Percentiles rank a stretch among this genome's conserved stretches.
phyloP scores from a whole-genome alignment of 1,140 invertebrate genomes.

The Pogonomyrmex californicus region DNA sequence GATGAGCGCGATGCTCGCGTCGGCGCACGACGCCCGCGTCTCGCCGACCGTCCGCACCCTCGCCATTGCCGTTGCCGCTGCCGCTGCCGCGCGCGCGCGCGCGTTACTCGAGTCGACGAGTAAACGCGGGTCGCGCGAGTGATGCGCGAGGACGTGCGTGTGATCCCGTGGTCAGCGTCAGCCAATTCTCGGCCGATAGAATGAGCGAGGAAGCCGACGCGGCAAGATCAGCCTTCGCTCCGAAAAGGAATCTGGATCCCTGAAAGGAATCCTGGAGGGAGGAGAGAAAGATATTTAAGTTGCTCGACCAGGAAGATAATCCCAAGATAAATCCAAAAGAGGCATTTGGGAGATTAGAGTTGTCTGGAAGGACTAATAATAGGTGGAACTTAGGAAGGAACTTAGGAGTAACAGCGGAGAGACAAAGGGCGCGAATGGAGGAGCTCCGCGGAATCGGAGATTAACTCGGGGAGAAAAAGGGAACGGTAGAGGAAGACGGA shows the following conservation, averaged over 20 bases:
- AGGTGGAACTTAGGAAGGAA: not conserved
- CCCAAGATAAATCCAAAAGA: no score
- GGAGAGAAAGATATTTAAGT: not conserved
- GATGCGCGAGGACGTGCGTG: slow-evolving; percentile 34
- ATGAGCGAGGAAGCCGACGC: not conserved
- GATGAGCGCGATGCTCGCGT: slow-evolving; percentile 50
- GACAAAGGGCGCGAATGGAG: not conserved
- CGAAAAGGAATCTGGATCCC: not conserved
- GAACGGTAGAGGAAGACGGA: slow-evolving; percentile 32
- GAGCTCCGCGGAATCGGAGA: not conserved
- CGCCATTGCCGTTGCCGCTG: no score
- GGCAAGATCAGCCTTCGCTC: not conserved
- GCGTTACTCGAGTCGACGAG: not conserved
- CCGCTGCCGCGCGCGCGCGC: not conserved
- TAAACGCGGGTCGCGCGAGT: not conserved
- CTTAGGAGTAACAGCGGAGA: not conserved
- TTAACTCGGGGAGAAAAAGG: not conserved
- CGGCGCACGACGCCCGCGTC: not conserved
- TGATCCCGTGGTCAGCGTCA: slow-evolving; percentile 2
- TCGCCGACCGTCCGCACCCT: not conserved
- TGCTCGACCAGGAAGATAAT: no score
- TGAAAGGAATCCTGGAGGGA: not conserved
- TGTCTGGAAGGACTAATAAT: not conserved
- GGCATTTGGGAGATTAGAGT: not conserved
- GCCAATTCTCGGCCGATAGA: slow-evolving; percentile 27